Conservation (phyloP, 2,113 vertebrate genomes). For the Emydocephalus ijimae region DNA sequence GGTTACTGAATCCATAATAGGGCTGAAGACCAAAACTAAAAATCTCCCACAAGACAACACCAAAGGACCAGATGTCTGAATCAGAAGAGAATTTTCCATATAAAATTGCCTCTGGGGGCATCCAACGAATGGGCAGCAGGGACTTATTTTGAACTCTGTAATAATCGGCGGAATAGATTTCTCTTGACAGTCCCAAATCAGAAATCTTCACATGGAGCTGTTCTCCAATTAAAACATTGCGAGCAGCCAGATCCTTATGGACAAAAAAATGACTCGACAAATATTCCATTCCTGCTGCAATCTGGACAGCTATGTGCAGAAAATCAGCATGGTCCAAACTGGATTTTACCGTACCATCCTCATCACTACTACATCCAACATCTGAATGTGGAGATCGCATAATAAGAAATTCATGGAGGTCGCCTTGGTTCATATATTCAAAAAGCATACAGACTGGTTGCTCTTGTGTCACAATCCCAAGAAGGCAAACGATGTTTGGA, state of each 20-base stretch:
- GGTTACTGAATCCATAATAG: constrained; percentile 95
- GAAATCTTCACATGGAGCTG: constrained; percentile 96
- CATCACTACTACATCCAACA: constrained; percentile 95
- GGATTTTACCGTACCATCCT: constrained; percentile 94
- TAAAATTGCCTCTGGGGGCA: constrained; percentile 91
- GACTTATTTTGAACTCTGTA: constrained; percentile 89
- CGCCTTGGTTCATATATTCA: constrained; percentile 91
- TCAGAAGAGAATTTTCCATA: constrained; percentile 95
- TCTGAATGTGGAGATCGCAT: constrained; percentile 96
- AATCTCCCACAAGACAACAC: constrained; percentile 95
- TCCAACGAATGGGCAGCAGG: constrained; percentile 94
- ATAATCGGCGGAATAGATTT: constrained; percentile 93
- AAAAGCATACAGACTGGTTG: constrained; percentile 95
- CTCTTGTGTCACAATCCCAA: constrained; percentile 93
- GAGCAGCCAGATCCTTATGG: constrained; percentile 94
- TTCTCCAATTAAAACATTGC: constrained; percentile 93
- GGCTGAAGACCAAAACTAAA: constrained; percentile 98
- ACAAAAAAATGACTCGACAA: constrained; percentile 89
- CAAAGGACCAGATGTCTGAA: constrained; percentile 96
- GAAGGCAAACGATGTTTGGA: constrained; percentile 90
- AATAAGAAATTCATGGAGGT: constrained; percentile 97
- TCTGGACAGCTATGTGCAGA: constrained; percentile 90
- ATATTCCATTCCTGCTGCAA: constrained; percentile 96
- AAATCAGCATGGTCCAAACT: constrained; percentile 95
- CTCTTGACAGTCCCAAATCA: constrained; percentile 92